Conservation (phyloP, 2,797 vertebrate species). For the Adrianichthys oophorus region DNA sequence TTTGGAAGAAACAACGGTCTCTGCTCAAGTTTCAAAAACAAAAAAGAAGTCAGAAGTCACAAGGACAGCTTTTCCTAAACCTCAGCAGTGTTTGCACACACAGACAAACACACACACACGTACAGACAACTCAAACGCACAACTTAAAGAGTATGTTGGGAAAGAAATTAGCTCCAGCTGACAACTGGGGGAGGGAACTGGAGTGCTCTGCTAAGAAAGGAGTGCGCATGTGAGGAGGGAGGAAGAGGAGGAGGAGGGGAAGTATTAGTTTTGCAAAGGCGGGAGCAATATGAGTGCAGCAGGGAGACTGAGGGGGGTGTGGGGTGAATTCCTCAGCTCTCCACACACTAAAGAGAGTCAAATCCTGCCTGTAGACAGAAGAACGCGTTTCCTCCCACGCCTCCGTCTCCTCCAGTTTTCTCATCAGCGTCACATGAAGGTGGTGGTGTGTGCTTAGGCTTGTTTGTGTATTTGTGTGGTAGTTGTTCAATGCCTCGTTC, state of each 20-base stretch:
- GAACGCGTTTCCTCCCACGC: constrained; percentile 15
- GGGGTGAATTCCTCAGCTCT: constrained; percentile 64
- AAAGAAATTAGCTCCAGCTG: constrained; percentile 73
- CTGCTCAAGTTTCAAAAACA: constrained; percentile 52
- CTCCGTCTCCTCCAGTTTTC: constrained; percentile 33
- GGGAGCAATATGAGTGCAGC: constrained; percentile 51
- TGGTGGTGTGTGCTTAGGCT: constrained; percentile 56
- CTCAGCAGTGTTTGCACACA: constrained; percentile 30
- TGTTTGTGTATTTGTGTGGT: constrained; percentile 49
- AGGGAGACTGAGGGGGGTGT: constrained; percentile 31
- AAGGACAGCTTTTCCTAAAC: constrained; percentile 56
- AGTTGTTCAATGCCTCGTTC: constrained; percentile 55
- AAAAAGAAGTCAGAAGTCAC: constrained; percentile 56
- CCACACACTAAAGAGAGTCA: constrained; percentile 48
- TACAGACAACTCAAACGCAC: constrained; percentile 16
- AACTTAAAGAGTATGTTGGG: constrained; percentile 37
- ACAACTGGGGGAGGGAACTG: constrained; percentile 49
- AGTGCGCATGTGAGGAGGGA: constrained; percentile 50
- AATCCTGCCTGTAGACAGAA: constrained; percentile 55
- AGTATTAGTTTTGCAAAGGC: constrained; percentile 56
- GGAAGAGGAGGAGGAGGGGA: constrained; percentile 21
- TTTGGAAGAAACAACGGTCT: constrained; percentile 38
- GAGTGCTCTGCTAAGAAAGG: constrained; percentile 64
- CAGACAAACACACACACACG: constrained; percentile 8
- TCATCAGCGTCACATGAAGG: constrained; percentile 40